Base-by-base conservation (phyloP, 30 jellyfish, hydroid and myxozoan species). In the Turritopsis dohrnii region DNA sequence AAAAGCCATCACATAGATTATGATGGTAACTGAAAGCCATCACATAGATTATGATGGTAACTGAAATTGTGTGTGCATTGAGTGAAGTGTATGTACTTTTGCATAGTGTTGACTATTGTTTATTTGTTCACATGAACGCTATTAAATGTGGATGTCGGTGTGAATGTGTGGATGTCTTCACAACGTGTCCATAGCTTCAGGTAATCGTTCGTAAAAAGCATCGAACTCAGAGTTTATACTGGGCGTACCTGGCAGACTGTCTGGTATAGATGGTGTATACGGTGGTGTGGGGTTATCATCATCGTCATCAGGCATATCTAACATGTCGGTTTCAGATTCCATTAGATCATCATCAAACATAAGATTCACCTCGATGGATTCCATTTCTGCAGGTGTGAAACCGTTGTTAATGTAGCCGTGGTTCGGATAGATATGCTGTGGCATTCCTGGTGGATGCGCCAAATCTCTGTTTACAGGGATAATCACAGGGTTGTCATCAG, bases 381-480 rank as follows among this genome's bases (percentile, higher is more conserved):
- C 77, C 77, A 69, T 69, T 69, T 69, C 77, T 23, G 7, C 19
- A 7, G 77, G 77, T 17, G 30, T 27, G 30, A 69, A 69, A 8
- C 77, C 77, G 19, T 69, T 69, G 0, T 69, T 69, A 27, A 69
- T 23, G 31, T n/a, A n/a, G 19, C 23, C 77, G 13, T 41, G 60
- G 19, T 23, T 27, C 19, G 77, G 77, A 0, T n/a, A 69, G 9
- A 69, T 69, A 69, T 69, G 1, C 22, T 69, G 77, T 69, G 77
- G 77, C 77, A 69, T 69, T n/a, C 77, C 77, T 23, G 77, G 77
- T 7, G 77, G 77, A 69, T 27, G 31, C 28, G 31, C 77, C 9
- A 69, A 9, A 69, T 69, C 30, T 8, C 31, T 23, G 19, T 69
- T 69, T n/a, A 69, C 30, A 23, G 77, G 77, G 19, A 69, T 69